phyloP scores from a whole-genome alignment of 1,140 invertebrate genomes.

The Vanessa atalanta region DNA sequence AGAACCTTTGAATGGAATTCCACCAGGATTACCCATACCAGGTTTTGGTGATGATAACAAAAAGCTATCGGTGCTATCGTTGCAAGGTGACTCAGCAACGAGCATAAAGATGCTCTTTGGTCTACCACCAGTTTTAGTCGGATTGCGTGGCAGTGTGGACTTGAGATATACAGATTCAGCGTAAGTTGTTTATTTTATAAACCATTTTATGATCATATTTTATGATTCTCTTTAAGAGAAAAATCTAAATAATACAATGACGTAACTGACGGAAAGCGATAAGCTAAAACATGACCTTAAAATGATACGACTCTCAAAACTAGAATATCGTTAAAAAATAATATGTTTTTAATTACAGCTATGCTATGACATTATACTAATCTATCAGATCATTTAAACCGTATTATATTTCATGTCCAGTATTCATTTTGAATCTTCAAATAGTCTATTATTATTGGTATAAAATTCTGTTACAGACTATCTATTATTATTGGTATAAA shows the following conservation, averaged over 20 bases:
- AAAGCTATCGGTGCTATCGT: conserved; percentile 83
- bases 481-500: no score
- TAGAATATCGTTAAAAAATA: no score
- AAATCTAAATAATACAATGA: not conserved
- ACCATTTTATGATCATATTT: no score
- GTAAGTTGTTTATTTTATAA: conserved; percentile 76
- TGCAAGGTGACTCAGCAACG: conserved; percentile 88
- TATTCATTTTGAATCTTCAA: no score
- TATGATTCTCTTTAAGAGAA: no score
- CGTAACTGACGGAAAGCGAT: not conserved
- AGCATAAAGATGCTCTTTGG: conserved; percentile 91
- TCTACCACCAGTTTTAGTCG: conserved; percentile 90
- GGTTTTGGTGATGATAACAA: conserved; percentile 65
- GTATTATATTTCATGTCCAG: no score
- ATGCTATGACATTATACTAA: no score
- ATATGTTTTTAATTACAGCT: no score
- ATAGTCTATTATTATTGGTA: not conserved
- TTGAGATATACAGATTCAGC: conserved; percentile 88
- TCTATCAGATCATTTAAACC: no score
- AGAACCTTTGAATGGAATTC: conserved; percentile 53
- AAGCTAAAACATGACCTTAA: no score
- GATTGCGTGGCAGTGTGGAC: conserved; percentile 91
- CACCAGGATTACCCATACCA: conserved; percentile 55
- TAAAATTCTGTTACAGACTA: conserved; percentile 49
- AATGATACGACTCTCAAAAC: no score